Percentiles rank a stretch among this genome's conserved stretches.
phyloP scores from a whole-genome alignment of 1,140 invertebrate species.

The Thrips palmi region DNA sequence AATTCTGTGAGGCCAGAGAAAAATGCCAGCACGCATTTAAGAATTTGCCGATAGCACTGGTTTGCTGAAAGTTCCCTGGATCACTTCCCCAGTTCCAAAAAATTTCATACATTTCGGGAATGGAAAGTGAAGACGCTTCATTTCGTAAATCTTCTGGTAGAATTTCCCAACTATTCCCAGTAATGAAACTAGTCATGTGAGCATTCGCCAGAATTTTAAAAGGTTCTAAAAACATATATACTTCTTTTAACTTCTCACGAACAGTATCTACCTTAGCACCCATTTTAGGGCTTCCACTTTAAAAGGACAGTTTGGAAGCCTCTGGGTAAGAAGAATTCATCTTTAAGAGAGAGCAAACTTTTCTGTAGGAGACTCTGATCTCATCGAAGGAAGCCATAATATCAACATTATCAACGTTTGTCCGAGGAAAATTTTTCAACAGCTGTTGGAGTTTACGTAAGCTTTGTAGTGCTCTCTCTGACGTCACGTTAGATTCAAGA shows the following conservation, averaged over 20 bases:
- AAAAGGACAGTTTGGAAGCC: conserved; percentile 20
- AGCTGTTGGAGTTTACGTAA: conserved; percentile 16
- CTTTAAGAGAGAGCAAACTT: conserved; percentile 19
- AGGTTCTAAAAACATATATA: conserved; percentile 1
- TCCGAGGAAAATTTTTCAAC: conserved; percentile 18
- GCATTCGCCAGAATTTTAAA: conserved; percentile 5
- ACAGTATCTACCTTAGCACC: conserved; percentile 17
- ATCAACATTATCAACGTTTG: conserved; percentile 18
- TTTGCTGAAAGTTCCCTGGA: neutral
- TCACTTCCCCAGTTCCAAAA: no score
- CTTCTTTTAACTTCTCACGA: conserved; percentile 21
- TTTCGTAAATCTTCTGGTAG: no score
- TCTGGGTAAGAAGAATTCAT: conserved; percentile 15
- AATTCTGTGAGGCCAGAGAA: no score
- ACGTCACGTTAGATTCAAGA: conserved; percentile 1
- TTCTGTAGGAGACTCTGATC: conserved; percentile 20
- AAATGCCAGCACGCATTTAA: no score
- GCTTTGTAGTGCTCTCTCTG: conserved; percentile 12
- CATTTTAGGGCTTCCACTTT: conserved; percentile 13
- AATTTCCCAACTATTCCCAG: no score
- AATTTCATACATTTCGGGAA: no score
- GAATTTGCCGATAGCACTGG: no score
- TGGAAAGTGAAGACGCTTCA: no score
- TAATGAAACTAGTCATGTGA: no score
- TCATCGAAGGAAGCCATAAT: conserved; percentile 16